A percentile compares a stretch with the other conserved stretches of the same genome.
Conservation (phyloP, 2,888 invertebrate genomes). For the Boloria euphrosyne region DNA sequence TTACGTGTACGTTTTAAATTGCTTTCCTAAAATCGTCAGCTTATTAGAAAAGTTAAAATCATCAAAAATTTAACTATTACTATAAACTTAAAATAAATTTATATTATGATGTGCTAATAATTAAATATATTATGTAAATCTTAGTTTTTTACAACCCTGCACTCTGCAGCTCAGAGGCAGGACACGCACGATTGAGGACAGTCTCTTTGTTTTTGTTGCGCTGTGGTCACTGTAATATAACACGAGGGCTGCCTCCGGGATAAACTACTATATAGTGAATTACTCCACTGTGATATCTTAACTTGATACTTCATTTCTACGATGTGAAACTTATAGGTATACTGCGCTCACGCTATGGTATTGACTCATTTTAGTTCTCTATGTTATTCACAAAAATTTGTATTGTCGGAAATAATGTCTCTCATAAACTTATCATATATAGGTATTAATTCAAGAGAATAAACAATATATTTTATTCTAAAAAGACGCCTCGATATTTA, state of each 20-base stretch:
- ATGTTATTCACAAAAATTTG: background rate
- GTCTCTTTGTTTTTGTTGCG: slow-evolving; percentile 77
- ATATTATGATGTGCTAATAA: background rate
- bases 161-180: slow-evolving; percentile 58
- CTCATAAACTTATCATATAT: too few species aligned
- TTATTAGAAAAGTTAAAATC: too few species aligned
- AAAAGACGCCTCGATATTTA: too few species aligned
- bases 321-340: slow-evolving; percentile 5
- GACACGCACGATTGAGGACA: slow-evolving; percentile 81
- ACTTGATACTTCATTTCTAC: slow-evolving; percentile 23
- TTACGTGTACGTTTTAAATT: too few species aligned
- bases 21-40: too few species aligned
- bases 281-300: slow-evolving; percentile 34
- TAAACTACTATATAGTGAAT: slow-evolving; percentile 35
- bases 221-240: slow-evolving; percentile 77
- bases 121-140: slow-evolving; percentile 1
- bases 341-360: slow-evolving; percentile 1
- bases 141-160: slow-evolving; percentile 52
- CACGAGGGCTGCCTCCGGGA: slow-evolving; percentile 52
- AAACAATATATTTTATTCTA: too few species aligned
- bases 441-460: too few species aligned
- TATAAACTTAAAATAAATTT: too few species aligned
- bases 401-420: background rate
- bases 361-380: background rate
- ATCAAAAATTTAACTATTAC: too few species aligned